phyloP scores from a whole-genome alignment of 2,888 invertebrate genomes.

The Liposcelis brunnea region DNA sequence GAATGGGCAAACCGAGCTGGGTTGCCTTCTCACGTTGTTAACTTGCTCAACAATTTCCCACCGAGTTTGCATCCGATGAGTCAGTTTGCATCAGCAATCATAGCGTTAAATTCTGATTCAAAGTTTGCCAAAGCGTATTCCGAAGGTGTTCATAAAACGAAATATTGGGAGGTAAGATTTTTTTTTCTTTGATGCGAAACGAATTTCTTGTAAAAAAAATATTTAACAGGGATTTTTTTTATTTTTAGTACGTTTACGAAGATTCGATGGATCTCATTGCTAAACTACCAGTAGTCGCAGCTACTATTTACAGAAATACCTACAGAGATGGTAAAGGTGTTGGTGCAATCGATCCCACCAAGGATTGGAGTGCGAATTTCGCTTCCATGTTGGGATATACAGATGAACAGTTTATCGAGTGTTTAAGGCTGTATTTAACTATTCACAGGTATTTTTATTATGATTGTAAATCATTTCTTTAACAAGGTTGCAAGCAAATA shows the following conservation, averaged over 20 bases:
- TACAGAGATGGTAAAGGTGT: constrained; percentile 66
- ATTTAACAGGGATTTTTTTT: constrained; percentile 11
- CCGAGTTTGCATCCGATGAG: constrained; percentile 84
- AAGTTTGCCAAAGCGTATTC: constrained; percentile 80
- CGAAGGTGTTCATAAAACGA: constrained; percentile 70
- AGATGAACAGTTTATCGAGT: constrained; percentile 65
- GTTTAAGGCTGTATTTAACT: constrained; percentile 83
- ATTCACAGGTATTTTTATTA: constrained; percentile 61
- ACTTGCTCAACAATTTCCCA: constrained; percentile 83
- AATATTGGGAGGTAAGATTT: constrained; percentile 71
- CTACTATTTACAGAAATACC: constrained; percentile 83
- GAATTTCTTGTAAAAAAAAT: neutral
- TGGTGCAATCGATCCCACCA: constrained; percentile 70
- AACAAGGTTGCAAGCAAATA: too few relatives aligned
- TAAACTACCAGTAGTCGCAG: constrained; percentile 83
- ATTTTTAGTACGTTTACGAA: constrained; percentile 55
- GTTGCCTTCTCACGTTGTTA: constrained; percentile 81
- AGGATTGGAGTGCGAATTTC: constrained; percentile 90
- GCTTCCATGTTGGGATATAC: constrained; percentile 81
- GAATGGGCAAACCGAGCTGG: constrained; percentile 81
- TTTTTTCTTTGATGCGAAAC: neutral
- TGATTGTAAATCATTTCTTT: too few relatives aligned
- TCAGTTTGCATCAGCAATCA: constrained; percentile 80
- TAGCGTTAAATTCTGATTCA: constrained; percentile 81
- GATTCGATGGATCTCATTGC: constrained; percentile 91